Evolutionary conservation across 2,888 invertebrate species (phyloP), one percentile per base, ranked within the genome.

Genomic region (Furcula furcula): DNA sequence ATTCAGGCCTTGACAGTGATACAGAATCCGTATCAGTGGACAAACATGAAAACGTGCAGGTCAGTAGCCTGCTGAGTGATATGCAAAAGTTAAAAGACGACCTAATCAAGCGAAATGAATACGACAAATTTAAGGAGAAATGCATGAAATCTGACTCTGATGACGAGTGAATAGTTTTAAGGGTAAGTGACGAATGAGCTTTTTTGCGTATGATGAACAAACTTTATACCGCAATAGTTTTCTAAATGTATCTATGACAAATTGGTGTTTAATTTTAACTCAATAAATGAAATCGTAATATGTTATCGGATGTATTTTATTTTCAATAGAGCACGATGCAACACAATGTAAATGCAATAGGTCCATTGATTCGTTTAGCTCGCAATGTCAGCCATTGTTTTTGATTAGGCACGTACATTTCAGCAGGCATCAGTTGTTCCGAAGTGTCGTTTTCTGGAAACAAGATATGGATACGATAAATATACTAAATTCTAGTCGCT

Each of bases 371-470:
- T 53, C 85, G 90, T 29, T 89, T 85, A 10, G 94, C 94, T 26
- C 95, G 91, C 23, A 96, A 83, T 46, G 94, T 93, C 6, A 97
- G 86, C 96, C 96, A 97, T 62, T 95, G 94, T 72, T 95, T 94
- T 77, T 97, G 96, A 79, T 97, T 96, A 2, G 96, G 96, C 6
- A 97, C 96, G 70, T 96, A 97, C 96, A 97, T 96, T 80, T 97
- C 97, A 0, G 96, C 95, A 0, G 96, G 97, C 92, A 97, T 94
- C 57, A 94, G 86, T 15, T 91, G 90, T 37, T 91, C 91, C 6
- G 88, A 89, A 1, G 81, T 70, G 10, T 89, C 86, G 48, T 72
- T 85, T 63, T 89, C 91, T 78, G 56, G 31, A 65, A n/a, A n/a
- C n/a, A n/a, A n/a, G n/a, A n/a, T n/a, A n/a, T n/a, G 1, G n/a